Evolutionary conservation across 2,797 vertebrate species (phyloP), one percentile per base, ranked within the genome.

Genomic region (Euthynnus affinis): DNA sequence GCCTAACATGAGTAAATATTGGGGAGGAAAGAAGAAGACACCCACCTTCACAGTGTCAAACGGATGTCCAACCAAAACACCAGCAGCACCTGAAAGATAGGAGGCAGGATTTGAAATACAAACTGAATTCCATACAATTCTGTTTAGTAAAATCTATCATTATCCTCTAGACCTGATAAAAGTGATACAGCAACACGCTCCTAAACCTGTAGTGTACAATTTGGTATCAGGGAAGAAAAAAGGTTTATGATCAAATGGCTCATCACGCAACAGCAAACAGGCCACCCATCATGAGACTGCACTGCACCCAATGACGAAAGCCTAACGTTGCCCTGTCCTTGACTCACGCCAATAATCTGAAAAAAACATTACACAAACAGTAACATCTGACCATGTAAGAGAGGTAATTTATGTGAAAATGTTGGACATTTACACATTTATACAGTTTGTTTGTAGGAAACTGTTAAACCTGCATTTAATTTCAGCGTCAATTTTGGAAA

Each of bases 41-140:
- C 97, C 94, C 96, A 99, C 98, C 98, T 99, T 99, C 76, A 99
- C 98, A 0, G 97, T 99, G 90, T 99, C 98, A 84, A 99, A 99
- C 0, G 98, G 98, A 92, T 99, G 98, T 88, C 98, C 98, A 15
- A 99, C 98, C 80, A 99, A 93, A 89, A 99, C 98, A 72, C 98
- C 98, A 0, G 97, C 97, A 92, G 97, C 98, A 89, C 98, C 98
- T 99, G 88, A 6, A 91, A 76, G 69, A 76, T 1, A 66, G 52
- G 23, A 55, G 13, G 12, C 9, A 18, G 9, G 14, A 55, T 52
- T 52, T 37, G 23, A 53, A 40, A 40, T 46, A 42, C 40, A 17
- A 17, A 17, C 44, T 44, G 34, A 34, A 34, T 8, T 34, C 7
- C 34, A 34, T 9, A 34, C 6, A 7, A 34, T 6, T 14, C 25